Evolutionary conservation across 1,140 invertebrate species (phyloP), one percentile per base, ranked within the genome.

Genomic region (Marisa cornuarietis): DNA sequence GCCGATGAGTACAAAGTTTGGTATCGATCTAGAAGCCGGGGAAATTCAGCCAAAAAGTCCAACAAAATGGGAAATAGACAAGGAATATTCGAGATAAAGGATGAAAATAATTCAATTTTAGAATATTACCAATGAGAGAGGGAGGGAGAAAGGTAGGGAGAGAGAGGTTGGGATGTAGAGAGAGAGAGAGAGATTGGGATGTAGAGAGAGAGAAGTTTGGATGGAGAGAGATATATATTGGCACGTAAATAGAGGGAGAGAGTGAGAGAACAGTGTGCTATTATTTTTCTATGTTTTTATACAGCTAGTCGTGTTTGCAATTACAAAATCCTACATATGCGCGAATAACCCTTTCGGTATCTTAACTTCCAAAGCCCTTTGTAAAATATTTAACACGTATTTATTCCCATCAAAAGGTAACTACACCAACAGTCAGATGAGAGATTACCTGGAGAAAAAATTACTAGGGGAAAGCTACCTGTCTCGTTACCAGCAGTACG

Each of bases 401-500:
- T 24, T 22, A n/a, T 7, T 62, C 24, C 54, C 58, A 22, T 71
- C 66, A 16, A 71, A 42, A 83, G 82, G 82, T 31, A 65, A 71
- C 20, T 81, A 79, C 66, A 78, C 58, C 62, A n/a, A 66, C 11
- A 20, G 16, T n/a, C 71, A 83, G 24, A 72, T 83, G 74, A 52
- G 79, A 10, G 51, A n/a, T 26, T 83, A 83, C 68, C 54, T 76
- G 54, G 74, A 76, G 26, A 75, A 69, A 42, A 78, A 80, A n/a
- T 76, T 71, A 18, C 73, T 81, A 20, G 83, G 83, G 1, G 49
- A 76, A n/a, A 76, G 49, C 22, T 80, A 81, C 69, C 76, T 84
- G 22, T 42, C 71, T 18, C 73, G 66, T 1, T 80, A 66, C 49
- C 24, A 58, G 18, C 61, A 81, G 51, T 84, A 80, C 68, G 68